Percentiles rank a stretch among this genome's conserved stretches.
These are phyloP conservation scores for Andrena trimmerana DNA, from an alignment of 2,888 invertebrate genomes.

Conservation along the genomic window DNA sequence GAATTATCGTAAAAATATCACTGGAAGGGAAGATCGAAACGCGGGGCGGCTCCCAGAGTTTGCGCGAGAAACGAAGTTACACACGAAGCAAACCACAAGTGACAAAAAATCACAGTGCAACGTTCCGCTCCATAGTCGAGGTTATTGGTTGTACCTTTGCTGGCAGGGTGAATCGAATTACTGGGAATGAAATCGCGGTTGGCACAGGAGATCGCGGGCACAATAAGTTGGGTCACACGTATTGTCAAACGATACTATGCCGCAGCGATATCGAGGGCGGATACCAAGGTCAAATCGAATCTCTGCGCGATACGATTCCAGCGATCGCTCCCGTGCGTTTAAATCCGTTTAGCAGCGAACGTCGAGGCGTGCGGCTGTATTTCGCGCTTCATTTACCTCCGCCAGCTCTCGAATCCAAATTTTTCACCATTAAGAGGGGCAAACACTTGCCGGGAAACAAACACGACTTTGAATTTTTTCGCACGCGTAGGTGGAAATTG, in stretches of 20 bases:
- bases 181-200: conserved; percentile 19
- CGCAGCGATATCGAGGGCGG: background rate
- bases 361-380: conserved; percentile 4
- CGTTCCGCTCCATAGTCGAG: background rate
- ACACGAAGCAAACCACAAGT: background rate
- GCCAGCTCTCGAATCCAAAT: background rate
- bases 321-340: conserved; percentile 7
- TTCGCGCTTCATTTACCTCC: conserved; percentile 6
- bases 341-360: background rate
- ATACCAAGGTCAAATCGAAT: conserved; percentile 18
- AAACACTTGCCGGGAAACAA: background rate
- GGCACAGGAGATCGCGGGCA: background rate
- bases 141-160: background rate
- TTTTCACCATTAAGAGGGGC: background rate
- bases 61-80: conserved; percentile 16
- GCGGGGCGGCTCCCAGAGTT: background rate
- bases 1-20: background rate
- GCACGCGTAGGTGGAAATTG: background rate
- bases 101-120: background rate
- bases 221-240: conserved; percentile 10
- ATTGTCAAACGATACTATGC: conserved; percentile 14
- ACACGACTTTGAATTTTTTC: background rate
- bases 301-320: background rate
- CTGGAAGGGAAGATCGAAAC: background rate
- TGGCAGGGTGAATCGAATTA: conserved; percentile 16